Percentiles rank a stretch among this genome's conserved stretches.
Evolutionary conservation across 2,113 vertebrate species (phyloP).

Genomic region (Oncorhynchus kisutch): DNA sequence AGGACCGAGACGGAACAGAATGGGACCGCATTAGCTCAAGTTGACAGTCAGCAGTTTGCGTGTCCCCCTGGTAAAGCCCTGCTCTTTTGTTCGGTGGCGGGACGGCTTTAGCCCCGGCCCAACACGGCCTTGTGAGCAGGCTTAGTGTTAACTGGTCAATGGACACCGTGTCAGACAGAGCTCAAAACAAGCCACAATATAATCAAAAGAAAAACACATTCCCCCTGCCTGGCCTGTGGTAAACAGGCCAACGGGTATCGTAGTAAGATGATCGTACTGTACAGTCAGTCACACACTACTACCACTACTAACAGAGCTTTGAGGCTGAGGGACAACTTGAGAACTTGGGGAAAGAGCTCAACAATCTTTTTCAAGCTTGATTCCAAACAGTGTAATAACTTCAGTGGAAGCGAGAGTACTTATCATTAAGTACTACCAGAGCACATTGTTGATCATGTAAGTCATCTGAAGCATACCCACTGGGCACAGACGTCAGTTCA

Average conservation of each 20-base stretch:
- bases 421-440: background rate
- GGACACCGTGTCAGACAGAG: constrained; percentile 61
- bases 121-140: constrained; percentile 68
- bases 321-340: background rate
- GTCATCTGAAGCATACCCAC: too few species aligned
- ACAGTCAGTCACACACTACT: background rate
- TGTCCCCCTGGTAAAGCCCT: constrained; percentile 62
- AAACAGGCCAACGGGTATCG: background rate
- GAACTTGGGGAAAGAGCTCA: background rate
- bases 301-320: background rate
- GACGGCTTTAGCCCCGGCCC: constrained; percentile 65
- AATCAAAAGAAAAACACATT: constrained; percentile 40
- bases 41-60: constrained; percentile 78
- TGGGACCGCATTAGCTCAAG: constrained; percentile 60
- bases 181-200: constrained; percentile 33
- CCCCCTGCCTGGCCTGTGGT: background rate
- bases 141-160: constrained; percentile 67
- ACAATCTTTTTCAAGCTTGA: background rate
- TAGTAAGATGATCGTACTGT: background rate
- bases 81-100: constrained; percentile 64
- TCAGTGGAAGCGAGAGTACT: background rate
- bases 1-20: constrained; percentile 60
- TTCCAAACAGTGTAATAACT: background rate
- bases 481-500: too few species aligned
- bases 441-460: background rate